Base-by-base conservation (phyloP, 2,113 vertebrate species). In the Megalops atlanticus region DNA sequence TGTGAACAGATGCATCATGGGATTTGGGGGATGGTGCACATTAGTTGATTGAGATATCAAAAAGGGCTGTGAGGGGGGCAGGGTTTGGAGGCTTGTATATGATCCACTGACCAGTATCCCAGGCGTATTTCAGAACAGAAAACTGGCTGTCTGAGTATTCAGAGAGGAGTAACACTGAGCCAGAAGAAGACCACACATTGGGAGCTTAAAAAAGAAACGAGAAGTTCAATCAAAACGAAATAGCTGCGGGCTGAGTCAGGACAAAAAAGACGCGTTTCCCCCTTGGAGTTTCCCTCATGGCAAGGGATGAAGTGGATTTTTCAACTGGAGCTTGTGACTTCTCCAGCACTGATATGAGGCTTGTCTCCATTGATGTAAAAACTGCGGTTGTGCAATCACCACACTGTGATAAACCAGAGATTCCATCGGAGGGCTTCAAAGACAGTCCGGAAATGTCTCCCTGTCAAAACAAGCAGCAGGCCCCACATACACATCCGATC, bases 291-390 rank as follows among this genome's bases (percentile, higher is more conserved):
- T 74, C 39, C 15, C 40, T 43, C 38, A 74, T 41, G 73, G 73
- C 73, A 74, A 43, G 31, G 38, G 73, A 74, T 74, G 39, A 74
- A 43, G 39, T 43, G 36, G 40, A 74, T 74, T 74, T 74, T 27
- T 43, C 21, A 43, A 27, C 15, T n/a, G 69, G 8, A 21, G 21
- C 35, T 74, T 14, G 43, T 36, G 6, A 27, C 73, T n/a, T 64
- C 31, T 64, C 58, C 58, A 8, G n/a, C 8, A 24, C 2, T n/a
- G 58, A 72, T 39, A 74, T 11, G 38, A 36, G 8, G 15, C 16
- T 39, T 1, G 7, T 54, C 39, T 33, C n/a, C 45, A 47, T 52
- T 72, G n/a, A 73, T 80, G 78, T 49, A 36, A 72, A 52, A 33
- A n/a, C 27, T 18, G 16, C 43, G 24, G 52, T 76, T 76, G 33